phyloP scores from a whole-genome alignment of 2,113 vertebrate genomes.

The Eclectus roratus region DNA sequence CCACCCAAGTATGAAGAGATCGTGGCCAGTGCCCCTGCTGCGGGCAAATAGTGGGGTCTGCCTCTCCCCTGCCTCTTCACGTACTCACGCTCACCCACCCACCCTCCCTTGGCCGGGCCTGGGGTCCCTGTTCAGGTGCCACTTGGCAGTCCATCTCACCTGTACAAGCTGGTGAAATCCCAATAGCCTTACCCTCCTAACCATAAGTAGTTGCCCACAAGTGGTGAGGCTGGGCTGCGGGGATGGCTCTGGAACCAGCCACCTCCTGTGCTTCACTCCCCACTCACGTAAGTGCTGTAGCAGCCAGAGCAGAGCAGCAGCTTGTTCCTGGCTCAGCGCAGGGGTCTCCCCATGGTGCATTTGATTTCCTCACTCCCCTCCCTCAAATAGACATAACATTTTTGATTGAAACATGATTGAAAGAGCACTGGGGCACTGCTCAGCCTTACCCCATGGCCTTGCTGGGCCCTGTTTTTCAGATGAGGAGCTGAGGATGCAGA shows the following conservation, averaged over 20 bases:
- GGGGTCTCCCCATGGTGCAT: constrained; percentile 6
- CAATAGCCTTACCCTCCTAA: constrained; percentile 75
- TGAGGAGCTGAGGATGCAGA: background rate
- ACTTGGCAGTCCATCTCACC: background rate
- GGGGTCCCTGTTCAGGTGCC: background rate
- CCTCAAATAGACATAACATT: background rate
- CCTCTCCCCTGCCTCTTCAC: background rate
- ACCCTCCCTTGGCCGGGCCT: background rate
- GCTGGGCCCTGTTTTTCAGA: background rate
- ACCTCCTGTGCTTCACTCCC: background rate
- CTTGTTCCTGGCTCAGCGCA: background rate
- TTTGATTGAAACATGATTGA: background rate
- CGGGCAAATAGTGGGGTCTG: constrained; percentile 51
- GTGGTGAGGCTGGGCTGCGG: background rate
- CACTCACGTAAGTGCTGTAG: constrained; percentile 11
- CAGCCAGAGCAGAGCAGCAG: background rate
- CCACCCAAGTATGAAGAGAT: constrained; percentile 92
- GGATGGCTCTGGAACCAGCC: background rate
- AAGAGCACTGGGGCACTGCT: background rate
- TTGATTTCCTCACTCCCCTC: background rate
- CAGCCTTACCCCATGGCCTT: background rate
- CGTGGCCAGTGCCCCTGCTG: constrained; percentile 53
- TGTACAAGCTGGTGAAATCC: constrained; percentile 64
- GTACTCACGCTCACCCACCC: background rate
- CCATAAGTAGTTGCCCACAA: constrained; percentile 12